Evolutionary conservation across 2,113 vertebrate genomes (phyloP), one percentile per base, ranked within the genome.

Genomic region (Scalopus aquaticus): DNA sequence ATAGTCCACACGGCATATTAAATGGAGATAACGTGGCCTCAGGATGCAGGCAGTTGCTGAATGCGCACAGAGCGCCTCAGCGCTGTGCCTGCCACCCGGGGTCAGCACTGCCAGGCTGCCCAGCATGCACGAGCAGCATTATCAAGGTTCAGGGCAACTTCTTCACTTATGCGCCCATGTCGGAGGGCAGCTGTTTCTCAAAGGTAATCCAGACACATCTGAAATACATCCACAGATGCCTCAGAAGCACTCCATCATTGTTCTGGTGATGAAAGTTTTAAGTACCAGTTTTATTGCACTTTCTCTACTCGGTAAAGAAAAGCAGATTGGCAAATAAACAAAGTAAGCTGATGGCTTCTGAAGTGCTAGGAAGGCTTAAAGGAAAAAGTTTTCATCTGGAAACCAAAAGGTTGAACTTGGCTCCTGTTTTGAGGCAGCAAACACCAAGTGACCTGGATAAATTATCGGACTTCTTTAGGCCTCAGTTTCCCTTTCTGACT

Each of bases 271-370:
- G 39, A 80, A 69, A 30, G 19, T 13, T 91, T 91, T 76, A 60
- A 92, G 39, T 9, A 69, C 13, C 70, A 64, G 44, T 42, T 94
- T 70, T 65, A 51, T 44, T 78, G 87, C 44, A 42, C 62, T 58
- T 49, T 73, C 77, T 93, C 93, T 77, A 95, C 78, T 82, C 64
- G n/a, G 5, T 35, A 89, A 78, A 91, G 56, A 91, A 94, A 94
- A 83, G 39, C 65, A 91, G 89, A 67, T 4, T 60, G 73, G 86
- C 58, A 93, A 77, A 76, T 60, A 93, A 79, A 85, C 72, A n/a
- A n/a, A n/a, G n/a, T n/a, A 64, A 62, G 46, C 12, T 20, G 65
- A 78, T 82, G 91, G 54, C 22, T 74, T 92, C 80, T 81, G 54
- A 92, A 92, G 77, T 73, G 85, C 62, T 39, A 69, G 8, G 49